Conservation (phyloP, 2,113 vertebrate genomes). For the Lepisosteus osseus region DNA sequence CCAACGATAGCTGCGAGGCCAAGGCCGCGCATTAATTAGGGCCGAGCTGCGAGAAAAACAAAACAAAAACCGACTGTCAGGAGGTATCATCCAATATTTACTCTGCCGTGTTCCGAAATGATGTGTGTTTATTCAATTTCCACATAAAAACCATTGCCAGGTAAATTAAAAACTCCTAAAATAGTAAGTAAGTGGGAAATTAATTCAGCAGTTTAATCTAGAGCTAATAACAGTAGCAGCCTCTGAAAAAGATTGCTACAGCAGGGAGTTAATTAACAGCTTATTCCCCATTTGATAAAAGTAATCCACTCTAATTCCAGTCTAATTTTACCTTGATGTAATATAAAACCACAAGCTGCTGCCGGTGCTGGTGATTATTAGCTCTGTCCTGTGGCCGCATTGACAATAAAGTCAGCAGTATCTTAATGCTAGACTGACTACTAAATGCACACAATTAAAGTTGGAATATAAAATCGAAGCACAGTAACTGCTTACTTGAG, state of each 20-base stretch:
- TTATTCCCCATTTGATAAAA: slow-evolving; percentile 86
- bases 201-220: slow-evolving; percentile 85
- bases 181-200: slow-evolving; percentile 83
- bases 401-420: slow-evolving; percentile 64
- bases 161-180: slow-evolving; percentile 83
- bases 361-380: slow-evolving; percentile 74
- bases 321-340: slow-evolving; percentile 84
- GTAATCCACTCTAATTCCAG: slow-evolving; percentile 82
- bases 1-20: no score
- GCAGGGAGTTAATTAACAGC: slow-evolving; percentile 86
- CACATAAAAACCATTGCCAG: slow-evolving; percentile 79
- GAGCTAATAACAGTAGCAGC: slow-evolving; percentile 79
- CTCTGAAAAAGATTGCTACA: slow-evolving; percentile 79
- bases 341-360: slow-evolving; percentile 83
- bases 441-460: slow-evolving; percentile 61
- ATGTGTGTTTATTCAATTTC: slow-evolving; percentile 76
- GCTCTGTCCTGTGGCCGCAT: slow-evolving; percentile 67
- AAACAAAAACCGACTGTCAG: slow-evolving; percentile 39
- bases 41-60: slow-evolving; percentile 31
- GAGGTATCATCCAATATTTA: no score
- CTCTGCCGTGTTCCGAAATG: no score
- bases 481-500: neutral
- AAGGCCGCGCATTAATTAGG: no score
- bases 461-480: slow-evolving; percentile 46
- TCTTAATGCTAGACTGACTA: slow-evolving; percentile 54